phyloP scores from a whole-genome alignment of 2,888 invertebrate genomes.

The Synergus laeviventris region DNA sequence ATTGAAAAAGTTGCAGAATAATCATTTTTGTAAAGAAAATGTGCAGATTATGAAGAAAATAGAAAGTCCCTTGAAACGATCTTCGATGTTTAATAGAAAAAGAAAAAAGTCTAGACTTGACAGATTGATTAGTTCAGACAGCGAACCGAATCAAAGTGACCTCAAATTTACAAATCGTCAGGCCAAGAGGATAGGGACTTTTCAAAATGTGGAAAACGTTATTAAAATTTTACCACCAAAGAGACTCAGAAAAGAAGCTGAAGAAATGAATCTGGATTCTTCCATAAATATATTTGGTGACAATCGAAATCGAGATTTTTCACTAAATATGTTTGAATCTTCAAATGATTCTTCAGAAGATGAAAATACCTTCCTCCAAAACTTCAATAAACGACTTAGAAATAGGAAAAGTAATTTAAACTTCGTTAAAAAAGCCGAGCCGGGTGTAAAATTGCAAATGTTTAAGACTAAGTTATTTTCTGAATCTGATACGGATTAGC shows the following conservation, averaged over 20 bases:
- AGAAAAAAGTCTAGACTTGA: neutral
- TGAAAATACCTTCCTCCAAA: neutral
- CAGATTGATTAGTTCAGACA: slow-evolving; percentile 12
- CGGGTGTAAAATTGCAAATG: neutral
- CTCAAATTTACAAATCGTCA: neutral
- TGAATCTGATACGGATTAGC: neutral
- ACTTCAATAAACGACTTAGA: neutral
- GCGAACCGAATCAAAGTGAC: neutral
- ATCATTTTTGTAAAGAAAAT: neutral
- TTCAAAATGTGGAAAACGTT: neutral
- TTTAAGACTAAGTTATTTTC: neutral
- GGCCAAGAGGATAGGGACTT: neutral
- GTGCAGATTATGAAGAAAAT: neutral
- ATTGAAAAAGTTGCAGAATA: neutral
- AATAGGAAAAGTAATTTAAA: neutral
- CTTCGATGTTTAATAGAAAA: neutral
- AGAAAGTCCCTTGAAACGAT: neutral
- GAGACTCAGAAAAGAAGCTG: neutral
- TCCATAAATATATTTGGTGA: neutral
- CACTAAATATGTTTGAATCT: neutral
- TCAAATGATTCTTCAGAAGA: neutral
- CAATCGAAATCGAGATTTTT: neutral
- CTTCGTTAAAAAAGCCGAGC: neutral
- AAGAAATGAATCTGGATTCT: neutral
- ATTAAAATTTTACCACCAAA: neutral